Evolutionary conservation across 2,113 vertebrate genomes (phyloP).

Genomic region (Ochotona princeps): DNA sequence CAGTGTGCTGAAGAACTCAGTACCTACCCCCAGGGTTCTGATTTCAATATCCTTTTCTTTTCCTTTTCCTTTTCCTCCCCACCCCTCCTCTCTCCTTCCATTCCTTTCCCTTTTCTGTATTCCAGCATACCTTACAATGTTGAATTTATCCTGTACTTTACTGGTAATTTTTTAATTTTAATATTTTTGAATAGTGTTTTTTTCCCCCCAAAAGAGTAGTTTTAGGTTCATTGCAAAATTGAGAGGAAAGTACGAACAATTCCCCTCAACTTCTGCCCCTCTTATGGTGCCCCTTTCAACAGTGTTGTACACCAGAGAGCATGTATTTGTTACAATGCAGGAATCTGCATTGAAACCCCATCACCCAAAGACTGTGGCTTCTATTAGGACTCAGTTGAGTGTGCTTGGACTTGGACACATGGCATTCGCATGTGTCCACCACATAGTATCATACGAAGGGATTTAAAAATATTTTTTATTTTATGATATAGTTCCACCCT

Average conservation of each 20-base stretch:
- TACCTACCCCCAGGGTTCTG: background rate
- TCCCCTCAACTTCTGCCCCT: rapidly evolving
- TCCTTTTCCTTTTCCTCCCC: too few relatives aligned
- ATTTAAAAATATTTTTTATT: too few relatives aligned
- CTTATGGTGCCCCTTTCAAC: rapidly evolving
- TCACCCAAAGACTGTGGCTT: background rate
- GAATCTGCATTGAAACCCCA: background rate
- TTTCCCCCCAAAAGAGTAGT: background rate
- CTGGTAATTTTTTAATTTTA: background rate
- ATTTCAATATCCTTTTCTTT: background rate
- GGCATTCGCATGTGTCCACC: too few relatives aligned
- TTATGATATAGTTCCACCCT: too few relatives aligned
- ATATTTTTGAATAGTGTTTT: background rate
- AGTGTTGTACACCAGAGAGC: rapidly evolving
- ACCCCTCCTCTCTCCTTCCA: too few relatives aligned
- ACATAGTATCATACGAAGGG: background rate
- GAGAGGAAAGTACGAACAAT: background rate
- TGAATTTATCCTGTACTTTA: background rate
- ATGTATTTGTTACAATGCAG: rapidly evolving
- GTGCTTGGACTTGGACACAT: background rate
- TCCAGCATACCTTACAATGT: background rate
- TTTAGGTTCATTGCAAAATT: background rate
- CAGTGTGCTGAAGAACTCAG: background rate
- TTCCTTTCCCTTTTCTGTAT: background rate
- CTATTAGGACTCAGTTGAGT: background rate